Percentiles rank a stretch among this genome's conserved stretches.
Evolutionary conservation across 2,797 vertebrate species (phyloP).

Genomic region (Aselliscus stoliczkanus): DNA sequence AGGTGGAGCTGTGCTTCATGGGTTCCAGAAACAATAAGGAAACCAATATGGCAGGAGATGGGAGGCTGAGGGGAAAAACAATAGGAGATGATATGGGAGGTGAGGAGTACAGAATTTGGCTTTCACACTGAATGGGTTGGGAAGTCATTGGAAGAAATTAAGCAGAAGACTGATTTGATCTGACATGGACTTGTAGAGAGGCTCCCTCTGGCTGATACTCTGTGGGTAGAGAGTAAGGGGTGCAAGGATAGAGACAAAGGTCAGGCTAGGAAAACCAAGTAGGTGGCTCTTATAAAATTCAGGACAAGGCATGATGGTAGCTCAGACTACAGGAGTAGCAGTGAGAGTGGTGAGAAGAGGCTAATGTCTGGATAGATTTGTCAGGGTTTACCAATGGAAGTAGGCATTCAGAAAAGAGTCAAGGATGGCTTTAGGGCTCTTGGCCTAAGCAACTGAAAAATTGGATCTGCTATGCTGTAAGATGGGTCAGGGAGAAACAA

Average conservation of each 20-base stretch:
- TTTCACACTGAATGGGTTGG: neutral
- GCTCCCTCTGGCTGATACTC: neutral
- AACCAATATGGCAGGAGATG: neutral
- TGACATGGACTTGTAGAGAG: neutral
- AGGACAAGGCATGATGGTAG: neutral
- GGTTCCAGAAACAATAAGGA: neutral
- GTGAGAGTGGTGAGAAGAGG: neutral
- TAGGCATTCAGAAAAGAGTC: neutral
- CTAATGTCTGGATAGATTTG: neutral
- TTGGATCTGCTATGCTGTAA: neutral
- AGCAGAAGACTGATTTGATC: neutral
- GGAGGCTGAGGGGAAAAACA: no score
- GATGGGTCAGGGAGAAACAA: neutral
- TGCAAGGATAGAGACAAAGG: fast-evolving
- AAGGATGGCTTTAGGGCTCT: neutral
- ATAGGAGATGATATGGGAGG: neutral
- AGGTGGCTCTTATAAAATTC: neutral
- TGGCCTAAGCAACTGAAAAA: neutral
- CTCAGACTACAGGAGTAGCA: neutral
- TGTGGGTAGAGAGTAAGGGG: neutral
- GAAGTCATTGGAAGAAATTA: neutral
- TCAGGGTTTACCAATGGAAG: neutral
- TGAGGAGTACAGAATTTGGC: neutral
- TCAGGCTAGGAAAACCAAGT: neutral
- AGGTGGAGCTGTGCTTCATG: neutral